Conservation (phyloP, 2,888 invertebrate species). For the Lithophane socia region DNA sequence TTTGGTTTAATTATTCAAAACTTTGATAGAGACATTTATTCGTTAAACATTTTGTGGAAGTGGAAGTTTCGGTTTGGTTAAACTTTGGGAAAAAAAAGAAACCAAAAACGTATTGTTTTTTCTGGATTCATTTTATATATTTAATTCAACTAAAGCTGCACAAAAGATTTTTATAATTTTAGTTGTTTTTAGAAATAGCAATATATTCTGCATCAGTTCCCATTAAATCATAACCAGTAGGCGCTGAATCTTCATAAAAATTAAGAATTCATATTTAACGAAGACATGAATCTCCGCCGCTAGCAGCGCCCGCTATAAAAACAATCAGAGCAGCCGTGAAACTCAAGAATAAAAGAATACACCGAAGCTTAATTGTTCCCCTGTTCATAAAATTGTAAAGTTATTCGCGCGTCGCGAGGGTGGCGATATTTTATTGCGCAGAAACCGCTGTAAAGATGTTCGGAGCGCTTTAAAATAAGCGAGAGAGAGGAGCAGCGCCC, state of each 20-base stretch:
- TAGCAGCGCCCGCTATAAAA: conserved; percentile 81
- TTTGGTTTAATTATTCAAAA: neutral
- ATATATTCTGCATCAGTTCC: conserved; percentile 65
- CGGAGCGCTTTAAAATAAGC: conserved; percentile 89
- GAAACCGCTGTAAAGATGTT: conserved; percentile 91
- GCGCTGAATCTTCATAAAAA: conserved; percentile 87
- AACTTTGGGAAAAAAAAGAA: too few species aligned
- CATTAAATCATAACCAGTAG: conserved; percentile 81
- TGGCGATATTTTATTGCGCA: conserved; percentile 89
- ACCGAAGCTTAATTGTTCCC: conserved; percentile 89
- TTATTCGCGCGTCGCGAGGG: conserved; percentile 87
- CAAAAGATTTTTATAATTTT: neutral
- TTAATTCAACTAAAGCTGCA: too few species aligned
- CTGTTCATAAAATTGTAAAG: conserved; percentile 90
- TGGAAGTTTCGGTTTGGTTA: too few species aligned
- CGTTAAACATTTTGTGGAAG: too few species aligned
- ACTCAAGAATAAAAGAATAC: conserved; percentile 88
- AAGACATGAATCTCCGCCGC: conserved; percentile 84
- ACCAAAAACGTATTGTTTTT: too few species aligned
- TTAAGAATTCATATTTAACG: conserved; percentile 89
- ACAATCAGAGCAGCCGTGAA: conserved; percentile 86
- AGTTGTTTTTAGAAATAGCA: conserved; percentile 55
- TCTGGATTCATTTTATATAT: too few species aligned
- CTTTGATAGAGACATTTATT: neutral
- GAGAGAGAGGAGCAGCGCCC: conserved; percentile 76